phyloP scores from a whole-genome alignment of 2,113 vertebrate species.

The Caranx melampygus region DNA sequence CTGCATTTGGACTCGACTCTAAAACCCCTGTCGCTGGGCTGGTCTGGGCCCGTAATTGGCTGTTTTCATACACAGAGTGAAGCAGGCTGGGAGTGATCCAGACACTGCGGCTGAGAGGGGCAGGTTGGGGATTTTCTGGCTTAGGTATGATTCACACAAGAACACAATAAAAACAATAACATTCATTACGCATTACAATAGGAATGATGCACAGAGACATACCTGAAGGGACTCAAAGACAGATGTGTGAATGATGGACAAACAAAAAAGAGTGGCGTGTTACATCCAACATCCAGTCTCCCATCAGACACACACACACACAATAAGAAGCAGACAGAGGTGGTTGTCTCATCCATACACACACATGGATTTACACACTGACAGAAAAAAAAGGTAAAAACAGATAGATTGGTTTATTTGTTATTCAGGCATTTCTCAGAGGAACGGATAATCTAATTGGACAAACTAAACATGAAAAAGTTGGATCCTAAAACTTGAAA shows the following conservation, averaged over 20 bases:
- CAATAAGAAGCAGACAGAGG: neutral
- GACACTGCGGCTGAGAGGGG: conserved; percentile 9
- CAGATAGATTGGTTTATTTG: conserved; percentile 33
- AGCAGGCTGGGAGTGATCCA: conserved; percentile 23
- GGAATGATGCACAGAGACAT: neutral
- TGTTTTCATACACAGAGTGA: conserved; percentile 38
- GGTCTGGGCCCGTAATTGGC: conserved; percentile 50
- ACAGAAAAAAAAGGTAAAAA: neutral
- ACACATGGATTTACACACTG: conserved; percentile 13
- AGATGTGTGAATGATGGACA: neutral
- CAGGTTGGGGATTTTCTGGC: conserved; percentile 28
- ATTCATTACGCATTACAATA: conserved; percentile 7
- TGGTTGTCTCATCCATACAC: conserved; percentile 1
- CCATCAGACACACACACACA: neutral
- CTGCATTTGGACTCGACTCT: neutral
- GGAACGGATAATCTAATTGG: conserved; percentile 9
- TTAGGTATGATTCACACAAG: conserved; percentile 26
- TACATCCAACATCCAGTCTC: neutral
- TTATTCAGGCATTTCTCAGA: conserved; percentile 7
- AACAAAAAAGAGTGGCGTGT: neutral
- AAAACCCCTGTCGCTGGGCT: neutral
- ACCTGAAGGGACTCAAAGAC: neutral
- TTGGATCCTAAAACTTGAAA: neutral
- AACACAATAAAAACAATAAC: conserved; percentile 39
- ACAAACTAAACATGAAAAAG: conserved; percentile 33